Base-by-base conservation (phyloP, 2,888 invertebrate genomes). In the Enchytraeus crypticus region DNA sequence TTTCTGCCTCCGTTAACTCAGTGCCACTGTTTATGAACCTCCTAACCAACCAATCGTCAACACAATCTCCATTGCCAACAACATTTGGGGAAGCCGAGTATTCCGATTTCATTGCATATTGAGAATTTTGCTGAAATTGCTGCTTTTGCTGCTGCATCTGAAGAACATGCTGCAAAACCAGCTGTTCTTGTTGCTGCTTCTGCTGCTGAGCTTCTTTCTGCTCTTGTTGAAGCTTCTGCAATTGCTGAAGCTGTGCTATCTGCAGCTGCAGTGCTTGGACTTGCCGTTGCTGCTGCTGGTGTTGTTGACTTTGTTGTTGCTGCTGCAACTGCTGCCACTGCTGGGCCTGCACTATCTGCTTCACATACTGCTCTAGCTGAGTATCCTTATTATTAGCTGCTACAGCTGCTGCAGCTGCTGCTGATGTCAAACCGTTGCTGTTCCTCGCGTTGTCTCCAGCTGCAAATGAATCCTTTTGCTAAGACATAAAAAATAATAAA, bases 231-330 rank as follows among this genome's bases (percentile, higher is more conserved):
- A 49, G 49, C 14, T 49, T 49, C 49, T 49, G 49, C 1, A 29
- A 29, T n/a, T 14, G 27, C 23, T 27, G 49, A 49, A 1, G 2
- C 5, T 26, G 49, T 32, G 18, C 14, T 14, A 5, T 29, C 53
- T 43, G 55, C 29, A 45, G 27, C 18, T 53, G 51, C n/a, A 51
- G 56, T 38, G 55, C 45, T 33, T 60, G 60, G 46, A 56, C 58
- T 32, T 59, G 61, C 53, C 62, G 58, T 32, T 60, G 62, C 47
- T 62, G 64, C 18, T 53, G 49, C 27, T 53, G 53, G 21, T 23
- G 43, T 53, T 59, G 59, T 53, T 18, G 59, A 11, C 21, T 21
- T 43, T 51, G 51, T 53, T 23, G 14, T 8, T 47, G 57, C 51
- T 32, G 59, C 23, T 60, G 54, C 26, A 38, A 30, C 29, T 38